These are phyloP conservation scores for Clanis bilineata DNA, from an alignment of 2,888 invertebrate species.

Conservation along the genomic window DNA sequence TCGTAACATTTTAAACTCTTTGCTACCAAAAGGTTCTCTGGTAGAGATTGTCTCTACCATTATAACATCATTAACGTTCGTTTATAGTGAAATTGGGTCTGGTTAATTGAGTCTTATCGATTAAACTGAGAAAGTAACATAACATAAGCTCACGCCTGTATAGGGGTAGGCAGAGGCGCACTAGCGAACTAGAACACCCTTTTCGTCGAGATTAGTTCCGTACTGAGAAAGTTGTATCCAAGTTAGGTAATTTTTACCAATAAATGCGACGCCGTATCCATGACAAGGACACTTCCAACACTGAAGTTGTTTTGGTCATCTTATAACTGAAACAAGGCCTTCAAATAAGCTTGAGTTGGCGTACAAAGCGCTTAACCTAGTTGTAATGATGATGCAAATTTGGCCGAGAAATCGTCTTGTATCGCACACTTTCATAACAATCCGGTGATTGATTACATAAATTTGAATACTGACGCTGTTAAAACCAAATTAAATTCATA, in stretches of 20 bases:
- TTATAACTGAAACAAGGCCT: not conserved
- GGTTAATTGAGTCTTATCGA: no score
- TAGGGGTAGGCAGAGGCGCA: no score
- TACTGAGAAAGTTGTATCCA: no score
- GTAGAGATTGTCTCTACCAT: no score
- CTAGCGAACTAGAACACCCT: no score
- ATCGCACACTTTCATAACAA: constrained; percentile 80
- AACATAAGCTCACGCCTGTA: no score
- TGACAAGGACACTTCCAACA: not conserved
- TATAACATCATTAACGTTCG: no score
- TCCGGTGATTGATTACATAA: constrained; percentile 79
- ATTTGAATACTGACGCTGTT: constrained; percentile 77
- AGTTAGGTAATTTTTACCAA: no score
- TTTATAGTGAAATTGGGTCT: no score
- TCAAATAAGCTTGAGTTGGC: not conserved
- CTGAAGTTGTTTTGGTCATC: not conserved
- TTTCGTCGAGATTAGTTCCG: no score
- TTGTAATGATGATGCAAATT: constrained; percentile 73
- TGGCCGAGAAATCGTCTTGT: constrained; percentile 72
- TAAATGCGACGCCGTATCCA: not conserved
- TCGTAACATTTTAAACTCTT: not conserved
- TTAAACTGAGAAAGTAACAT: no score
- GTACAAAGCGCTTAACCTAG: constrained; percentile 52
- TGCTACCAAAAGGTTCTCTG: no score
- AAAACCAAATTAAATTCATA: constrained; percentile 77